Percentiles rank a stretch among this genome's conserved stretches.
phyloP scores from a whole-genome alignment of 2,113 vertebrate species.

The Turnix velox region DNA sequence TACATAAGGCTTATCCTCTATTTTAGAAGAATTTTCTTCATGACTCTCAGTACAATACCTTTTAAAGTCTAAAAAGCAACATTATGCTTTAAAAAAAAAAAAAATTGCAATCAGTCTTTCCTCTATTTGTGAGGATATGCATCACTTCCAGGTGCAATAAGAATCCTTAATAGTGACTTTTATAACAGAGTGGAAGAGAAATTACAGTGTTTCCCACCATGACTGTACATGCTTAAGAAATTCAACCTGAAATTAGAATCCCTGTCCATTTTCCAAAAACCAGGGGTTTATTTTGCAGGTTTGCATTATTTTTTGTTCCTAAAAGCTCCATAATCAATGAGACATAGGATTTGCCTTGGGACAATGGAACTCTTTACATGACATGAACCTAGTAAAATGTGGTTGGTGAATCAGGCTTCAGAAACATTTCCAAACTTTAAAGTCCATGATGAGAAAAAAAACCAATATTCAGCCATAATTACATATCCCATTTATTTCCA shows the following conservation, averaged over 20 bases:
- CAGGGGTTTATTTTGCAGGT: background rate
- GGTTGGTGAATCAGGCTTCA: background rate
- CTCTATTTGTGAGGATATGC: background rate
- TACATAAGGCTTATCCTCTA: background rate
- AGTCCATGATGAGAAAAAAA: background rate
- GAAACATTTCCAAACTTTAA: background rate
- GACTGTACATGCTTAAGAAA: background rate
- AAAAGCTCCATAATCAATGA: background rate
- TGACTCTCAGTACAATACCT: background rate
- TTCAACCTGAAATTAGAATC: background rate
- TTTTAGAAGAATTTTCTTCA: background rate
- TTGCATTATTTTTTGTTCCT: background rate
- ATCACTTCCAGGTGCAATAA: background rate
- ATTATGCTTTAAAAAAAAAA: background rate
- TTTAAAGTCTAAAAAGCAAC: background rate
- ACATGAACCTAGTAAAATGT: background rate
- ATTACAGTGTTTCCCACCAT: background rate
- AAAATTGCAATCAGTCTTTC: background rate
- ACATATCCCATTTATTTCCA: conserved; percentile 22
- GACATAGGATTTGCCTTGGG: background rate
- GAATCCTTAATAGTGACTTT: background rate
- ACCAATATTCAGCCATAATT: background rate
- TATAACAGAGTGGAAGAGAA: background rate
- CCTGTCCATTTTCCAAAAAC: background rate
- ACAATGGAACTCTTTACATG: background rate